Evolutionary conservation across 2,113 vertebrate genomes (phyloP).

Genomic region (Telmatochromis brichardi): DNA sequence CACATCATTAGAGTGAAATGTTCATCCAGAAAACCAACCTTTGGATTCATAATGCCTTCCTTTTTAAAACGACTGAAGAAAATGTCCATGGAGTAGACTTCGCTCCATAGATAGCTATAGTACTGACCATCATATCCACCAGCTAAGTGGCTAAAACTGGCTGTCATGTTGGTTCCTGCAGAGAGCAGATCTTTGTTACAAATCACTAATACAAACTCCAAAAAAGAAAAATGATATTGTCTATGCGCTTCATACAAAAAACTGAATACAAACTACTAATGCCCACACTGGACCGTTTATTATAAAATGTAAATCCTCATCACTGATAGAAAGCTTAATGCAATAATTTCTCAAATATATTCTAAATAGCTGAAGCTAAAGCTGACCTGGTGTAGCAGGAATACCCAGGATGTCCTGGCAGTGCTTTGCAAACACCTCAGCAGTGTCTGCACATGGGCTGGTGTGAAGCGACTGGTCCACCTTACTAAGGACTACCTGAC

Average conservation of each 20-base stretch:
- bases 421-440: constrained; percentile 80
- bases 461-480: constrained; percentile 87
- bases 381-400: constrained; percentile 83
- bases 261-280: neutral
- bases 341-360: neutral
- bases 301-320: neutral
- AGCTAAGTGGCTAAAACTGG: constrained; percentile 79
- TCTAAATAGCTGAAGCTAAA: neutral
- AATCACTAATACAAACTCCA: neutral
- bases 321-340: neutral
- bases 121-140: constrained; percentile 93
- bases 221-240: neutral
- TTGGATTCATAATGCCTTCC: constrained; percentile 87
- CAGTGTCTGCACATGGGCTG: constrained; percentile 72
- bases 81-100: constrained; percentile 93
- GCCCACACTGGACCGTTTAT: neutral
- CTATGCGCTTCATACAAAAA: neutral
- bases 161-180: constrained; percentile 72
- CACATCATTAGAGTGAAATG: neutral
- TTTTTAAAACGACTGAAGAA: constrained; percentile 89
- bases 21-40: constrained; percentile 63
- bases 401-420: constrained; percentile 85
- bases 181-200: neutral
- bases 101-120: constrained; percentile 94
- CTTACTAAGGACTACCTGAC: constrained; percentile 92